Evolutionary conservation across 2,113 vertebrate species (phyloP).

Genomic region (Fulmarus glacialis): DNA sequence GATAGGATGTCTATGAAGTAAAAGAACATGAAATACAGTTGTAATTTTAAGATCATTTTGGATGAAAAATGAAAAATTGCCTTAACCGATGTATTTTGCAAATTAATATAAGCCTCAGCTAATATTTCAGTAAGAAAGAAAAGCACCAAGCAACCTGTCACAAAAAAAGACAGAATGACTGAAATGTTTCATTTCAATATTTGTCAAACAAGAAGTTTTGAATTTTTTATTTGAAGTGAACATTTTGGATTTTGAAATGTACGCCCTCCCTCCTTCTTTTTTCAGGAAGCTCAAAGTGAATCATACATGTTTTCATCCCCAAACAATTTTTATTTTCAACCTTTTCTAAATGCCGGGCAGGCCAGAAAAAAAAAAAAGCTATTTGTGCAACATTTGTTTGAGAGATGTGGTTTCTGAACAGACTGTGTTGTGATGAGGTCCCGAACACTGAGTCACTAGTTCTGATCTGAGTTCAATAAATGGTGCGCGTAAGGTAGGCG

Average conservation of each 20-base stretch:
- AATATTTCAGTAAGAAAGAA: background rate
- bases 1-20: background rate
- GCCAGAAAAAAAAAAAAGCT: background rate
- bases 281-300: background rate
- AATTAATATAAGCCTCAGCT: background rate
- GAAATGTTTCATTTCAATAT: conserved; percentile 26
- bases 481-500: fast-evolving
- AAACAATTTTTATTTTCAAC: background rate
- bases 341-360: background rate
- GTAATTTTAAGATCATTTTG: background rate
- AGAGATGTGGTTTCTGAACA: background rate
- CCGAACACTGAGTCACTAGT: background rate
- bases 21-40: background rate
- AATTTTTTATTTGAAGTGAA: background rate
- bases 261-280: background rate
- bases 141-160: background rate
- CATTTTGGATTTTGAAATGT: background rate
- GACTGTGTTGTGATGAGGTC: background rate
- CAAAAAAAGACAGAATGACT: background rate
- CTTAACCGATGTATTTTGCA: background rate
- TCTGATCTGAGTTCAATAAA: background rate
- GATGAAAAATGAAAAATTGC: background rate
- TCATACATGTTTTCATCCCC: background rate
- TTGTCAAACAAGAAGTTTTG: background rate
- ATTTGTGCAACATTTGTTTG: background rate